These are phyloP conservation scores for Psettodes erumei DNA, from an alignment of 2,113 vertebrate species.

Conservation along the genomic window DNA sequence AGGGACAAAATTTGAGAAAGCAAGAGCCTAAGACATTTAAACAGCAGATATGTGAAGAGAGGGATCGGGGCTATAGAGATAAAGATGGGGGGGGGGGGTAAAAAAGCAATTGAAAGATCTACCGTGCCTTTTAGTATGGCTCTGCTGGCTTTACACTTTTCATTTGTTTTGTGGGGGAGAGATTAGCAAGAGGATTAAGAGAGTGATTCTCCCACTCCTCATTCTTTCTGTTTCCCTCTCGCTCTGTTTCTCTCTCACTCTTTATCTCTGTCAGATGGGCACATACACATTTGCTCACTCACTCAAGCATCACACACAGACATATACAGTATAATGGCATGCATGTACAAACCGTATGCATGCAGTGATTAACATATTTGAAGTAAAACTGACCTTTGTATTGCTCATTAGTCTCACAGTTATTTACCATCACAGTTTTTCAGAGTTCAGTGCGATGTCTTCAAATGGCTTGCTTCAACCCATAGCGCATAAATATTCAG, in stretches of 20 bases:
- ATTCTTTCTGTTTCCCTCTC: constrained; percentile 54
- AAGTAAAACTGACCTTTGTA: neutral
- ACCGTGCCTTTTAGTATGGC: constrained; percentile 71
- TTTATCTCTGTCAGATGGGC: constrained; percentile 34
- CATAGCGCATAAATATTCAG: too few relatives aligned
- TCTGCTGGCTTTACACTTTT: constrained; percentile 80
- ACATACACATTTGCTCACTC: constrained; percentile 25
- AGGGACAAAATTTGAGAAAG: constrained; percentile 51
- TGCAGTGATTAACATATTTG: neutral
- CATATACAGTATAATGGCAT: neutral
- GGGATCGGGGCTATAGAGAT: constrained; percentile 31
- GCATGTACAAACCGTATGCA: neutral
- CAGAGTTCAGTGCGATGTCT: neutral
- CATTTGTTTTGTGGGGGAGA: constrained; percentile 80
- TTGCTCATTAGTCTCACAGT: too few relatives aligned
- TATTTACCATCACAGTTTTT: neutral
- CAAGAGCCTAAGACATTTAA: constrained; percentile 61
- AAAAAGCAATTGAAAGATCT: constrained; percentile 69
- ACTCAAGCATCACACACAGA: constrained; percentile 22
- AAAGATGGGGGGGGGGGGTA: constrained; percentile 34
- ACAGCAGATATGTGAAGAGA: constrained; percentile 43
- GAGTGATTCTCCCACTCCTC: constrained; percentile 71
- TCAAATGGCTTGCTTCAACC: neutral
- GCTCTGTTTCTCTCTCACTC: constrained; percentile 9
- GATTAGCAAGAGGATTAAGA: constrained; percentile 81